phyloP scores from a whole-genome alignment of 1,140 invertebrate genomes.

The Caerostris extrusa region DNA sequence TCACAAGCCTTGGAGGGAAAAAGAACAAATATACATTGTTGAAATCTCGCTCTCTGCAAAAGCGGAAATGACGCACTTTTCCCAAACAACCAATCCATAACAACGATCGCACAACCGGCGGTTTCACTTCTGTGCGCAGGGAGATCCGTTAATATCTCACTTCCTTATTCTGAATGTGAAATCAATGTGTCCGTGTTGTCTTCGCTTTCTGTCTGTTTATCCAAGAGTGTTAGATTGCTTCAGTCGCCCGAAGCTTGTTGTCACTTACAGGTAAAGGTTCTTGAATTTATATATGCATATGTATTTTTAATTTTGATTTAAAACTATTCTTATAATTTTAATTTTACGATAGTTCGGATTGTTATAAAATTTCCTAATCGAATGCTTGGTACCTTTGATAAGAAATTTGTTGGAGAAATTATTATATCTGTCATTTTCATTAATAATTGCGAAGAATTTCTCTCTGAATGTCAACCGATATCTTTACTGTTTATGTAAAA shows the following conservation, averaged over 20 bases:
- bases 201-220: not conserved
- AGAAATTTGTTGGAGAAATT: too few species aligned
- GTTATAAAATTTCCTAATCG: too few species aligned
- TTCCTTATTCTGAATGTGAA: constrained; percentile 36
- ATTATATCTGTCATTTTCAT: too few species aligned
- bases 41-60: not conserved
- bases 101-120: not conserved
- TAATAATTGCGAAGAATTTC: too few species aligned
- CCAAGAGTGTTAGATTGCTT: not conserved
- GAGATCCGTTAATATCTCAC: not conserved
- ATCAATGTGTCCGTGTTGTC: not conserved
- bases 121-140: not conserved
- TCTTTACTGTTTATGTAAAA: too few species aligned
- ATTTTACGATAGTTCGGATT: too few species aligned
- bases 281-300: too few species aligned
- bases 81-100: not conserved
- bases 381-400: too few species aligned
- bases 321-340: too few species aligned
- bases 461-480: too few species aligned
- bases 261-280: too few species aligned
- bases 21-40: not conserved
- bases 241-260: not conserved
- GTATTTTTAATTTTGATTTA: too few species aligned
- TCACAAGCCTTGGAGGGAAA: not conserved
- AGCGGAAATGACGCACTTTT: constrained; percentile 15